Evolutionary conservation across 2,888 invertebrate species (phyloP), one percentile per base, ranked within the genome.

Genomic region (Cacoxenus indagator): DNA sequence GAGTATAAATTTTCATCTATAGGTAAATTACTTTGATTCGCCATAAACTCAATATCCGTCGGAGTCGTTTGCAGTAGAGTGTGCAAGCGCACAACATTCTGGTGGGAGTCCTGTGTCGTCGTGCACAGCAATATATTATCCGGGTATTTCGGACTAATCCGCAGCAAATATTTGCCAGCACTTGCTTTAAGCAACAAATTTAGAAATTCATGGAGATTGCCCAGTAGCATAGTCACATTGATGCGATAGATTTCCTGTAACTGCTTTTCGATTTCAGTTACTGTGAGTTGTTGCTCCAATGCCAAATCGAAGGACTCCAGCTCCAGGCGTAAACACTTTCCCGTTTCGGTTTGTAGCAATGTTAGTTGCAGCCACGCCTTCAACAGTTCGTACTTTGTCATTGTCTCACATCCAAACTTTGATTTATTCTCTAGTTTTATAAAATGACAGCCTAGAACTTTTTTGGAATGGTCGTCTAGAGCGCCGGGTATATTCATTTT

Each of bases 351-450:
- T 46, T 76, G 61, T 0, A 81, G 64, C 0, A 87, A 68, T 22
- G 73, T 76, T 2, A 87, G 54, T 9, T 78, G 80, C 1, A 87
- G 61, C 87, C 87, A 87, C 17, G 81, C 80, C 11, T 76, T 70
- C 1, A 87, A 64, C 9, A 87, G 69, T 65, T 83, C 84, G 62
- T 78, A 84, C 55, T 86, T 86, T 14, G 82, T 81, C 76, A 84
- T 76, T 4, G 84, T 67, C 70, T 87, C 87, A 68, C 84, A 85
- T 0, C 87, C 87, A 67, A 85, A 86, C n/a, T 77, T 69, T 0
- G 87, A 75, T 66, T 87, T 87, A 54, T 74, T 83, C 65, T 87
- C 87, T 2, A 87, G 45, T 70, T 87, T 87, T 2, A 87, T 68
- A 0, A 78, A 67, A 4, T 78, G 73, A 22, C 77, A 77, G n/a